Base-by-base conservation (phyloP, 2,113 vertebrate genomes). In the Alosa alosa region DNA sequence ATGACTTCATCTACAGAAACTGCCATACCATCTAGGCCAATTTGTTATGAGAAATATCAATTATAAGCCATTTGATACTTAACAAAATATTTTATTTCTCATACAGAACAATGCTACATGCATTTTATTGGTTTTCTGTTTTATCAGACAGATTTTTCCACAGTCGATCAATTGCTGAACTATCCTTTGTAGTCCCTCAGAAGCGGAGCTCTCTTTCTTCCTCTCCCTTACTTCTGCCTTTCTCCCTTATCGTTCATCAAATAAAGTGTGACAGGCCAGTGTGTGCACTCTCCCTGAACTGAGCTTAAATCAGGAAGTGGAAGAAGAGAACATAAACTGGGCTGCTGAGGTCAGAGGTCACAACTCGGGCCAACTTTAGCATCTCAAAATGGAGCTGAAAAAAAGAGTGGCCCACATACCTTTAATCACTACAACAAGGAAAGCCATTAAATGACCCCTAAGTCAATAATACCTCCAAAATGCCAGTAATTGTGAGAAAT, bases 241-340 rank as follows among this genome's bases (percentile, higher is more conserved):
- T 93, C 88, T 90, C 90, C 94, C 93, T 95, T 95, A 94, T 96
- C 94, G 94, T 94, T 94, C 93, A 95, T 96, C 95, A 94, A 89
- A 92, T 90, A 91, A 93, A 92, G 91, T 91, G 91, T 91, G 89
- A 93, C 94, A 91, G 90, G 92, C 90, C 86, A 90, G 91, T 31
- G 47, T 81, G 86, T 95, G 95, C 94, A 95, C 96, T 96, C 93
- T 95, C 89, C 92, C 94, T 96, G 95, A 96, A 95, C 95, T 95
- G 94, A 87, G 92, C 90, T 89, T 81, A 92, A 84, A 86, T 87
- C 84, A 86, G 44, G 83, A 75, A 88, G 46, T 57, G 84, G 82
- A 83, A 57, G 47, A 88, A 84, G 50, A 60, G 60, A 86, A 88
- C 78, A 86, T 86, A 84, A 78, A 83, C 49, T 86, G 81, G 49